Base-by-base conservation (phyloP, 2,113 vertebrate genomes). In the Poeciliopsis turrubarensis region DNA sequence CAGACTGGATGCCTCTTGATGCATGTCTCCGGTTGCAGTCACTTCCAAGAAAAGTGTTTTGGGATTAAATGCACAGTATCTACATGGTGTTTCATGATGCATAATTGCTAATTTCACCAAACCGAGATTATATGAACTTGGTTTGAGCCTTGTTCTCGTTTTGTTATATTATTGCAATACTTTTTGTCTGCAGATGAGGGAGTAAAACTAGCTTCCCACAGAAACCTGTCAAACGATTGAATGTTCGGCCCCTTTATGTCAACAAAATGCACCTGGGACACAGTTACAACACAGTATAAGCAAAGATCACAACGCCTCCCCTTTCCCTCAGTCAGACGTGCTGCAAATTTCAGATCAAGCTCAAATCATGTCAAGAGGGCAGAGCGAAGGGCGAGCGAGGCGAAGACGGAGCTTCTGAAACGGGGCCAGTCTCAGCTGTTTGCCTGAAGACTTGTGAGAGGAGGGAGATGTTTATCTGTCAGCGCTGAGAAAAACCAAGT, bases 381-480 rank as follows among this genome's bases (percentile, higher is more conserved):
- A 74, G 69, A 13, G 14, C 70, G 73, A 72, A 73, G 77, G 75
- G 72, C 44, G 26, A 81, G 67, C 70, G 41, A 74, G 72, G 31
- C 27, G 0, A 72, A 67, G 83, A 79, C 47, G 19, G 79, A 70
- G 62, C 76, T 82, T 66, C 75, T 66, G 76, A 85, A 76, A 83
- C 26, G 62, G 89, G 64, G 62, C 73, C 86, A 86, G 92, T 65
- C 91, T 80, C 92, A 93, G 90, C 92, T 93, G 92, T 92, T 92
- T 1, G 92, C 92, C 91, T 62, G 82, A 67, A 92, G 91, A 88
- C 86, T 86, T 30, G 41, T 81, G 82, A 89, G 80, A 80, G 72
- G 79, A 70, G 57, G 51, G 70, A 88, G 83, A 87, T 89, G 89
- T 91, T 88, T 84, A 90, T 82, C 87, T 80, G 85, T 80, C 76